Conservation (phyloP, 2,113 vertebrate genomes). For the Cariama cristata region DNA sequence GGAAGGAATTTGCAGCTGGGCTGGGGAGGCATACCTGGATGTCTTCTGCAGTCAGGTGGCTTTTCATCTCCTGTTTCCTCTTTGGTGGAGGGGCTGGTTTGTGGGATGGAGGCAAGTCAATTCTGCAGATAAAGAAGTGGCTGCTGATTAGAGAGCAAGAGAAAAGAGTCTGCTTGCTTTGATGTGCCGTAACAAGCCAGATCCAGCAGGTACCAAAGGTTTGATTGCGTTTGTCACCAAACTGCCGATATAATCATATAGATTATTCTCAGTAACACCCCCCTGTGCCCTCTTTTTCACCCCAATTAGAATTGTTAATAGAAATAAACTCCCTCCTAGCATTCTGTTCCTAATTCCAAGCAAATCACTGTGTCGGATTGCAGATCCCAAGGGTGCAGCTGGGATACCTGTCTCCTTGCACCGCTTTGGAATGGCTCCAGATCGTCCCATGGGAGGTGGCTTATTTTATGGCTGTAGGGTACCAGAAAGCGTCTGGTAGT, state of each 20-base stretch:
- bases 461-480: not conserved
- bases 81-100: slow-evolving; percentile 85
- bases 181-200: accelerated
- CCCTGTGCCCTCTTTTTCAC: not conserved
- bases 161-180: not conserved
- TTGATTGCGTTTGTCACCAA: not conserved
- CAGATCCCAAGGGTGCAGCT: not conserved
- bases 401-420: not conserved
- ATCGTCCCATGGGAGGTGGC: not conserved
- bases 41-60: slow-evolving; percentile 85
- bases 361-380: not conserved
- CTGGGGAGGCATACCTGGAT: slow-evolving; percentile 82
- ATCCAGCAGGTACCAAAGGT: not conserved
- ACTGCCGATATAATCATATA: not conserved
- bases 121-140: slow-evolving; percentile 77
- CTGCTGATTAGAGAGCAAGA: not conserved
- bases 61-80: slow-evolving; percentile 86
- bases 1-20: not conserved
- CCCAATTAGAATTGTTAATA: not conserved
- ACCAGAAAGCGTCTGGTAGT: not conserved
- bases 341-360: not conserved
- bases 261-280: not conserved
- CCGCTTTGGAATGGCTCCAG: not conserved
- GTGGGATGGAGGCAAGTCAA: slow-evolving; percentile 84
- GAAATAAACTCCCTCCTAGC: not conserved